Evolutionary conservation across 2,888 invertebrate genomes (phyloP).

Genomic region (Myopa testacea): DNA sequence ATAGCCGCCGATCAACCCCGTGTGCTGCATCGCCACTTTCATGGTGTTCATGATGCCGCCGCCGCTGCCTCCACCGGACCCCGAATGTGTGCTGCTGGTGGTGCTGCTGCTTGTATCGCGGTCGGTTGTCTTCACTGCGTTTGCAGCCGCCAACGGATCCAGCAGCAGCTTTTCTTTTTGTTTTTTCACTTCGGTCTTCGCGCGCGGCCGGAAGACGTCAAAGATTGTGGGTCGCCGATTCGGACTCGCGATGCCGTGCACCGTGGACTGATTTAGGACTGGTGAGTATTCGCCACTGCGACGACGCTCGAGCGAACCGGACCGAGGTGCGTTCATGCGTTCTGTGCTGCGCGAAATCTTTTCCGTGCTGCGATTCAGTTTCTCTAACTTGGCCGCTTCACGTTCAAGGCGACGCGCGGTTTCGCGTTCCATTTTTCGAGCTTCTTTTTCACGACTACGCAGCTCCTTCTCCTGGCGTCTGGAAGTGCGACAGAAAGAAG

Average conservation of each 20-base stretch:
- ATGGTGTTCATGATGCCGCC: constrained; percentile 82
- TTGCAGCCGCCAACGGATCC: constrained; percentile 58
- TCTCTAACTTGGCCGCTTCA: constrained; percentile 67
- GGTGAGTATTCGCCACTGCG: constrained; percentile 68
- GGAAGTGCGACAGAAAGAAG: constrained; percentile 10
- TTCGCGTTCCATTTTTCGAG: constrained; percentile 67
- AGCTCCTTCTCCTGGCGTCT: constrained; percentile 68
- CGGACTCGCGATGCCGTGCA: constrained; percentile 74
- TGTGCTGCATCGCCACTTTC: constrained; percentile 81
- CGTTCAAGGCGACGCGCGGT: constrained; percentile 66
- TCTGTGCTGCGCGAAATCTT: constrained; percentile 68
- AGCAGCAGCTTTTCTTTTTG: constrained; percentile 60
- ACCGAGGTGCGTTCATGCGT: constrained; percentile 62
- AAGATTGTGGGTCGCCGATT: constrained; percentile 81
- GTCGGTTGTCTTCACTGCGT: constrained; percentile 49
- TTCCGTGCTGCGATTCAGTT: constrained; percentile 66
- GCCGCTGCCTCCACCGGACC: constrained; percentile 53
- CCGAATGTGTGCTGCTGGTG: constrained; percentile 62
- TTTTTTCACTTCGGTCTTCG: constrained; percentile 78
- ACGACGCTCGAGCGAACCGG: constrained; percentile 66
- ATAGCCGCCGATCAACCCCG: constrained; percentile 60
- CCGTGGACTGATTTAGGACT: constrained; percentile 68
- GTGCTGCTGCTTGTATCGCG: constrained; percentile 59
- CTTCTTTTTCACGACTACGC: constrained; percentile 66
- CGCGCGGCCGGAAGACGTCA: constrained; percentile 83